phyloP scores from a whole-genome alignment of 2,888 invertebrate genomes.

The Adela reaumurella region DNA sequence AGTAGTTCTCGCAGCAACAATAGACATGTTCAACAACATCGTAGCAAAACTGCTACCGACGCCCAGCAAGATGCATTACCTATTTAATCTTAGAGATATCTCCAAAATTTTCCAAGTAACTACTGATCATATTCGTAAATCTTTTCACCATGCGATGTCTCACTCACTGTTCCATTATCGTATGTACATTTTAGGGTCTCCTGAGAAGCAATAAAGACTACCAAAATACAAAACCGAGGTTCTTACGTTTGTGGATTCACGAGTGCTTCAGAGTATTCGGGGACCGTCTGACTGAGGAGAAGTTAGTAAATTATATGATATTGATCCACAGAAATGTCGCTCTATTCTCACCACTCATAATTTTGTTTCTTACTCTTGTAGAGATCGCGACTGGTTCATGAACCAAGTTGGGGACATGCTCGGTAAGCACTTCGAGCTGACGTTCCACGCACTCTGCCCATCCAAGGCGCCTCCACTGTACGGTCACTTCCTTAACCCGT shows the following conservation, averaged over 20 bases:
- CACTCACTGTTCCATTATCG: no score
- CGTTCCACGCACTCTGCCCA: constrained; percentile 75
- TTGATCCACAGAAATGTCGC: no score
- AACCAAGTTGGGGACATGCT: constrained; percentile 68
- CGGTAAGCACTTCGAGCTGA: constrained; percentile 75
- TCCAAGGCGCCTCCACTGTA: constrained; percentile 66
- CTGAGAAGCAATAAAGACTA: constrained; percentile 73
- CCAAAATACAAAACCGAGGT: constrained; percentile 66
- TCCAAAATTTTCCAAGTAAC: constrained; percentile 68
- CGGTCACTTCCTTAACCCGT: constrained; percentile 78
- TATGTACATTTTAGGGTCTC: constrained; percentile 69
- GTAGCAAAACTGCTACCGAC: constrained; percentile 76
- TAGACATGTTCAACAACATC: constrained; percentile 74
- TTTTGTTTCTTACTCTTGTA: no score
- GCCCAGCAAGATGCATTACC: constrained; percentile 84
- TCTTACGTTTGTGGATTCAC: constrained; percentile 82
- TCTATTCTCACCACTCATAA: no score
- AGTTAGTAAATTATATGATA: no score
- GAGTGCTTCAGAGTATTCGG: constrained; percentile 82
- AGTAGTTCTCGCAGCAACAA: constrained; percentile 68
- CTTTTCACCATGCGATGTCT: no score
- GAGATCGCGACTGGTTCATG: constrained; percentile 76
- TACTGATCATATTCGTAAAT: no score
- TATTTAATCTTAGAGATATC: constrained; percentile 86
- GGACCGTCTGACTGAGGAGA: constrained; percentile 77